Evolutionary conservation across 2,888 invertebrate genomes (phyloP).

Genomic region (Mythimna loreyi): DNA sequence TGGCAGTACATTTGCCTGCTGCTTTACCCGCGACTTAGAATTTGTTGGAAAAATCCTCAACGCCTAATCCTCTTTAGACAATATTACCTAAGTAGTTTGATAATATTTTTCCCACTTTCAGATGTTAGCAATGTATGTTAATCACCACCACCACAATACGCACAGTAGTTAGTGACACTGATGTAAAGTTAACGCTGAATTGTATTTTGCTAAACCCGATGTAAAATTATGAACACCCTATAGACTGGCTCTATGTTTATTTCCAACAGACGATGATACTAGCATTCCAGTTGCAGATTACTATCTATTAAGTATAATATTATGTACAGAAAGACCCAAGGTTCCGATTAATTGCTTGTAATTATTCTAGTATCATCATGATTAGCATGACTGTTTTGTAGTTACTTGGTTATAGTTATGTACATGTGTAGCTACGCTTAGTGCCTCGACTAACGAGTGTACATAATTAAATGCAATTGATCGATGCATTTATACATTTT

Average conservation of each 20-base stretch:
- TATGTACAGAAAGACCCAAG: conserved; percentile 42
- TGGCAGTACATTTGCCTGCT: conserved; percentile 31
- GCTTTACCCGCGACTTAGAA: conserved; percentile 41
- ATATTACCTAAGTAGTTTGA: conserved; percentile 10
- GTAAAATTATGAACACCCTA: conserved; percentile 49
- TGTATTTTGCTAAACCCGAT: conserved; percentile 30
- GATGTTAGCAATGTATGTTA: conserved; percentile 33
- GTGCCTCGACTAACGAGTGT: conserved; percentile 44
- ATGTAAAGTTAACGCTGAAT: conserved; percentile 20
- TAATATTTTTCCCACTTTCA: conserved; percentile 29
- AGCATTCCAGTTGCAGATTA: conserved; percentile 17
- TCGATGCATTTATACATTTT: conserved; percentile 71
- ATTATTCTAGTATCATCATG: conserved; percentile 50
- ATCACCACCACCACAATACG: conserved; percentile 49
- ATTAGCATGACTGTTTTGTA: conserved; percentile 48
- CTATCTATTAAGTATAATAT: conserved; percentile 32
- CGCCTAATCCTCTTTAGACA: conserved; percentile 34
- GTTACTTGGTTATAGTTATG: conserved; percentile 19
- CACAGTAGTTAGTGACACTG: conserved; percentile 54
- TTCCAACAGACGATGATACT: conserved; percentile 22
- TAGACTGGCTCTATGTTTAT: conserved; percentile 27
- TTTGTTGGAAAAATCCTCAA: conserved; percentile 30
- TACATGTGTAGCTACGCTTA: conserved; percentile 41
- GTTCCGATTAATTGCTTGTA: conserved; percentile 57
- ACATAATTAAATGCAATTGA: conserved; percentile 66